Conservation (phyloP, 2,888 invertebrate genomes). For the Mycalesis mineus region DNA sequence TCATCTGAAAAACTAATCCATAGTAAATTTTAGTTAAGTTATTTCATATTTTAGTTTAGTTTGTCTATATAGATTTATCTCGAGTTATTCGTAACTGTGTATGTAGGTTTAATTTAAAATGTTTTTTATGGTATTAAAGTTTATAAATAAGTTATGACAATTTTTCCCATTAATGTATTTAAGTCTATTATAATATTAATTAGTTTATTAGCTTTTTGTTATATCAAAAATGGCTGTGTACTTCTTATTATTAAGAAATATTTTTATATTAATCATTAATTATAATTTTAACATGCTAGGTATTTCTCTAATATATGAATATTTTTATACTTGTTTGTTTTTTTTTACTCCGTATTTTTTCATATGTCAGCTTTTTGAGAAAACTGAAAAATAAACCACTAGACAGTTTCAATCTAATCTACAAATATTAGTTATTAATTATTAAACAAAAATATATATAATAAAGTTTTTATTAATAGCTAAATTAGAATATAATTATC, state of each 20-base stretch:
- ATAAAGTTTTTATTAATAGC: too few species aligned
- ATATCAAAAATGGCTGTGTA: conserved; percentile 72
- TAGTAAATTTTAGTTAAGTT: too few species aligned
- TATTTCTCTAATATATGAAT: conserved; percentile 5
- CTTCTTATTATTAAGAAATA: conserved; percentile 61
- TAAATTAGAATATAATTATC: too few species aligned
- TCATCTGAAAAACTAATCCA: background rate
- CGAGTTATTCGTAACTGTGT: background rate
- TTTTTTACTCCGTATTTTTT: background rate
- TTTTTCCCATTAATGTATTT: background rate
- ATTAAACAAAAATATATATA: too few species aligned
- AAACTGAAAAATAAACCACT: too few species aligned
- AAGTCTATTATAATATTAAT: background rate
- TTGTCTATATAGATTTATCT: background rate
- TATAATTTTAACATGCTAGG: conserved; percentile 15
- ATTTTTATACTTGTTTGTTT: background rate
- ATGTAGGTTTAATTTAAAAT: background rate
- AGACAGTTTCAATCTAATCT: too few species aligned
- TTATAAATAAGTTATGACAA: conserved; percentile 8
- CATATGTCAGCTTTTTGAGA: too few species aligned
- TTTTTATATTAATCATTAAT: conserved; percentile 30
- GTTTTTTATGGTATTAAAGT: conserved; percentile 20
- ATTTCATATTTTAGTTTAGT: background rate
- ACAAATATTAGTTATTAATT: too few species aligned
- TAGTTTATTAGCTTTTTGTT: conserved; percentile 21